phyloP scores from a whole-genome alignment of 2,113 vertebrate genomes.

The Epinephelus fuscoguttatus region DNA sequence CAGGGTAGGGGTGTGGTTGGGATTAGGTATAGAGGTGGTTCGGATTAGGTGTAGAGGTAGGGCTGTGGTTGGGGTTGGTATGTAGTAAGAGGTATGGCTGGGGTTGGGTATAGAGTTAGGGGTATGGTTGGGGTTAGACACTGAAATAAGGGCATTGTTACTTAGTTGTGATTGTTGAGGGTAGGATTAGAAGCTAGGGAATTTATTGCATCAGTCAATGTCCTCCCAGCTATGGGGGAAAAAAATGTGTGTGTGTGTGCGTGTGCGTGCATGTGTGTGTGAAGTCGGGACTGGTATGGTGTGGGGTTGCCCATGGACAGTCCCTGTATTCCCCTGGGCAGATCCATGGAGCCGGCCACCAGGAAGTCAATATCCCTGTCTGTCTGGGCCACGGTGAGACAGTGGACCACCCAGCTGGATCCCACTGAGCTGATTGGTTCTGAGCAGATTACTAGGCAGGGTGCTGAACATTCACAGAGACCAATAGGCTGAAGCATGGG shows the following conservation, averaged over 20 bases:
- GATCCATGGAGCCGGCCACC: constrained; percentile 35
- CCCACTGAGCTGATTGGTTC: constrained; percentile 17
- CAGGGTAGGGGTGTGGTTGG: too few relatives aligned
- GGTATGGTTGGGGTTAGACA: not conserved
- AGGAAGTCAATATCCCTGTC: constrained; percentile 42
- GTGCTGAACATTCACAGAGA: constrained; percentile 28
- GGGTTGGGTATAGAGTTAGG: too few relatives aligned
- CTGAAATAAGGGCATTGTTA: not conserved
- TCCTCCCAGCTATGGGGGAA: too few relatives aligned
- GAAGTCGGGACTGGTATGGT: not conserved
- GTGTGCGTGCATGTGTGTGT: not conserved
- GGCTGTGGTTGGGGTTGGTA: too few relatives aligned
- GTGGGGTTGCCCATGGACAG: constrained; percentile 6
- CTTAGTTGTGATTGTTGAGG: not conserved
- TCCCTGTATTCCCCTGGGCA: constrained; percentile 39
- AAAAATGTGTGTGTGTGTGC: not conserved
- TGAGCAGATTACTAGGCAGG: constrained; percentile 8
- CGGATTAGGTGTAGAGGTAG: too few relatives aligned
- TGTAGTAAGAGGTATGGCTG: too few relatives aligned
- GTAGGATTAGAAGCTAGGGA: not conserved
- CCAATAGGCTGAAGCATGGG: constrained; percentile 32
- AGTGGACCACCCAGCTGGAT: constrained; percentile 56
- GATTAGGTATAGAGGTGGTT: too few relatives aligned
- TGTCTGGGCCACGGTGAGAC: constrained; percentile 31
- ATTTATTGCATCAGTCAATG: not conserved